These are phyloP conservation scores for Kobus ellipsiprymnus DNA, from an alignment of 2,113 vertebrate genomes.

Conservation along the genomic window DNA sequence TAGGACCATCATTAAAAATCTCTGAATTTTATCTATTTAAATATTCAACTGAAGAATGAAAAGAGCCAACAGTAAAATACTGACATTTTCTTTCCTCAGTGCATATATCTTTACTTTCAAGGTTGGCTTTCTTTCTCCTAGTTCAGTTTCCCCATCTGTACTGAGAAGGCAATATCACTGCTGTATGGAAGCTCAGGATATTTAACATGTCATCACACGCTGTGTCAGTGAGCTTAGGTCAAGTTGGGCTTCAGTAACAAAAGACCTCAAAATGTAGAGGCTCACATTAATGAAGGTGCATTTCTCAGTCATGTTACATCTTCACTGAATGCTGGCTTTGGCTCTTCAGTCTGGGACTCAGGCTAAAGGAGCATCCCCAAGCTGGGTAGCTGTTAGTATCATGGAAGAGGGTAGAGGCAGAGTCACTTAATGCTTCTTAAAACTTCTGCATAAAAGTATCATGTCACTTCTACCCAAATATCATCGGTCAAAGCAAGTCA, in stretches of 20 bases:
- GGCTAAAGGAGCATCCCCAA: background rate
- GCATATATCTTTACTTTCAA: background rate
- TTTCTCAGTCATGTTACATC: background rate
- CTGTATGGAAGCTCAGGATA: background rate
- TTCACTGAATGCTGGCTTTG: background rate
- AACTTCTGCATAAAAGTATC: background rate
- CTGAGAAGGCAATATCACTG: background rate
- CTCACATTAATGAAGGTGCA: background rate
- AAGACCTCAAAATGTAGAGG: background rate
- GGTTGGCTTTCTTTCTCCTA: background rate
- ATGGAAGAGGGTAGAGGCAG: background rate
- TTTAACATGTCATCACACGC: background rate
- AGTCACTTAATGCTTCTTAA: background rate
- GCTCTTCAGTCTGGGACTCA: background rate
- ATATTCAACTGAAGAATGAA: background rate
- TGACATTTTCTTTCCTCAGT: background rate
- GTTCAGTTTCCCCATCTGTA: background rate
- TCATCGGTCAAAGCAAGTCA: background rate
- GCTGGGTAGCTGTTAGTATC: background rate
- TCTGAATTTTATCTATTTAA: background rate
- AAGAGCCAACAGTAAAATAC: background rate
- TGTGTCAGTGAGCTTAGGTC: background rate
- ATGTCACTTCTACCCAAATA: background rate
- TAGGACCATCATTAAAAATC: background rate
- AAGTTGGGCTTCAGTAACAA: background rate